Percentiles rank a stretch among this genome's conserved stretches.
Evolutionary conservation across 2,888 invertebrate species (phyloP).

Genomic region (Sipha maydis): DNA sequence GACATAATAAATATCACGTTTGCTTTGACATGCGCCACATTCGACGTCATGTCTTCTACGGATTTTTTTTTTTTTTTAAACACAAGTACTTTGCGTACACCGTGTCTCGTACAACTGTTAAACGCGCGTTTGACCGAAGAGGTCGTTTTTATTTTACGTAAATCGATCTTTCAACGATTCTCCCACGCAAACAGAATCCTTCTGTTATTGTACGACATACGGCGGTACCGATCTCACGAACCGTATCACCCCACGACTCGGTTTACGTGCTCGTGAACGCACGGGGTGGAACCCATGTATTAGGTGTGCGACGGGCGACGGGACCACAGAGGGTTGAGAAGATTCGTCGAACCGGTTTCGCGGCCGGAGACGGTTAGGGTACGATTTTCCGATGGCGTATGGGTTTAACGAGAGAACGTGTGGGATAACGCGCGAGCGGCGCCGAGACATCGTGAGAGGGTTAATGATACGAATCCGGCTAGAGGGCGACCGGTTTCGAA

Average conservation of each 20-base stretch:
- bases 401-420: not conserved
- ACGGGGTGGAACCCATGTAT: too few species aligned
- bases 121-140: not conserved
- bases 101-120: not conserved
- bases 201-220: not conserved
- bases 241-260: not conserved
- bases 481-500: not conserved
- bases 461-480: not conserved
- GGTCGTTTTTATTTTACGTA: not conserved
- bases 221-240: not conserved
- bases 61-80: too few species aligned
- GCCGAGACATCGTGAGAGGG: not conserved
- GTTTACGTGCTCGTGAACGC: not conserved
- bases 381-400: not conserved
- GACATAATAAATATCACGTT: too few species aligned
- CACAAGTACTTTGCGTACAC: too few species aligned
- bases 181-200: not conserved
- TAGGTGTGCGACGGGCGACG: not conserved
- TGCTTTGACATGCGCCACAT: too few species aligned
- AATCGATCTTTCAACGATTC: not conserved
- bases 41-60: too few species aligned
- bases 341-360: not conserved
- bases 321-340: not conserved
- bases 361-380: not conserved
- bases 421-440: not conserved